phyloP scores from a whole-genome alignment of 2,113 vertebrate species.

The Okapia johnstoni region DNA sequence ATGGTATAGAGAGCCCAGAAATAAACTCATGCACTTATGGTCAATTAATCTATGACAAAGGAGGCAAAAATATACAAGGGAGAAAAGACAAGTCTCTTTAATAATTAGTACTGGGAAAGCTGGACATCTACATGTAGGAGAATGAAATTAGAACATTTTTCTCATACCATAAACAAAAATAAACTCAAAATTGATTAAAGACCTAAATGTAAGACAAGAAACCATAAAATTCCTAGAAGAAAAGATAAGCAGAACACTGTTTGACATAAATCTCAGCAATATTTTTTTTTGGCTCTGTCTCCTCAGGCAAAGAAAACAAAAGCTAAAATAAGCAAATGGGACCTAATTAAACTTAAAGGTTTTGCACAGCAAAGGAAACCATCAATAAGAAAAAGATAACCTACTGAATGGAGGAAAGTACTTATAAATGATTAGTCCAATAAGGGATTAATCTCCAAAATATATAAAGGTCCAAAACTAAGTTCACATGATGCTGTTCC shows the following conservation, averaged over 20 bases:
- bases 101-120: background rate
- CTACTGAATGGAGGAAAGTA: too few relatives aligned
- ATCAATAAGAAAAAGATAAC: background rate
- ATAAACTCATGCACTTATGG: background rate
- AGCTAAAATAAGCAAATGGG: background rate
- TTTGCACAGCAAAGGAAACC: background rate
- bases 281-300: background rate
- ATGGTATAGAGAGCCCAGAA: background rate
- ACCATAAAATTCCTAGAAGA: background rate
- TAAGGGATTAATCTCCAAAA: background rate
- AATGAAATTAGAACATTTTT: background rate
- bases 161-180: background rate
- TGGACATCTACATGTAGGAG: background rate
- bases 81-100: background rate
- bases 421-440: background rate
- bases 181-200: background rate
- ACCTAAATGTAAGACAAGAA: background rate
- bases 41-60: background rate
- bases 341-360: background rate
- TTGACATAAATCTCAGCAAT: background rate
- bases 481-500: background rate
- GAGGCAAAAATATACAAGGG: background rate
- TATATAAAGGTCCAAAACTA: background rate
- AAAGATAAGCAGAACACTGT: background rate
- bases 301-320: background rate